Base-by-base conservation (phyloP, 2,888 invertebrate genomes). In the Tinea pellionella region DNA sequence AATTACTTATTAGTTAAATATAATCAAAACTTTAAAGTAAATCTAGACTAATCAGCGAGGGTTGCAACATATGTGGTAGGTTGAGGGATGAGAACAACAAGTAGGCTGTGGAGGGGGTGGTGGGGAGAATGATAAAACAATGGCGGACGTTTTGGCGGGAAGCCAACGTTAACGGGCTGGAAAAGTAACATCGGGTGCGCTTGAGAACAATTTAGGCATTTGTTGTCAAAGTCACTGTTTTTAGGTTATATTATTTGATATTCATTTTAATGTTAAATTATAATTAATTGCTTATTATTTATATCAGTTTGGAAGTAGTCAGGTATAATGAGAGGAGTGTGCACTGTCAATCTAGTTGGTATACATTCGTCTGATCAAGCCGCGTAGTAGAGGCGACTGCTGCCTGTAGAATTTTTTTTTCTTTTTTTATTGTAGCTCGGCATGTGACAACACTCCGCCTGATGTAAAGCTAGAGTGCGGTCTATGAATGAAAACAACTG, bases 161-260 rank as follows among this genome's bases (percentile, higher is more conserved):
- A 15, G 57, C 57, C 57, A 57, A 15, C 57, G 2, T n/a, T 32
- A 57, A 57, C 57, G 32, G 57, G n/a, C 32, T 32, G 57, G 57
- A 57, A 57, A 57, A 57, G 32, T 57, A 19, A 57, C 53, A 24
- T 47, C 16, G 53, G 18, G 53, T 53, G 53, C 6, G 47, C 53
- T 53, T 24, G 11, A 53, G 53, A 53, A 53, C 53, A 53, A 53
- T 18, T 53, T 53, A 53, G 24, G 24, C 19, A 53, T 53, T 53
- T 24, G 47, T 15, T 15, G 9, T 47, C n/a, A 8, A 24, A 53
- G 19, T 53, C 53, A 53, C 6, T 24, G 51, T 41, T 47, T 47
- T 47, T 2, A 47, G 47, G 6, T n/a, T n/a, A n/a, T n/a, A n/a
- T n/a, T n/a, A n/a, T n/a, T n/a, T 47, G 13, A 47, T 47, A 37